These are phyloP conservation scores for Neocrepidodera transversa DNA, from an alignment of 2,888 invertebrate species.

Conservation along the genomic window DNA sequence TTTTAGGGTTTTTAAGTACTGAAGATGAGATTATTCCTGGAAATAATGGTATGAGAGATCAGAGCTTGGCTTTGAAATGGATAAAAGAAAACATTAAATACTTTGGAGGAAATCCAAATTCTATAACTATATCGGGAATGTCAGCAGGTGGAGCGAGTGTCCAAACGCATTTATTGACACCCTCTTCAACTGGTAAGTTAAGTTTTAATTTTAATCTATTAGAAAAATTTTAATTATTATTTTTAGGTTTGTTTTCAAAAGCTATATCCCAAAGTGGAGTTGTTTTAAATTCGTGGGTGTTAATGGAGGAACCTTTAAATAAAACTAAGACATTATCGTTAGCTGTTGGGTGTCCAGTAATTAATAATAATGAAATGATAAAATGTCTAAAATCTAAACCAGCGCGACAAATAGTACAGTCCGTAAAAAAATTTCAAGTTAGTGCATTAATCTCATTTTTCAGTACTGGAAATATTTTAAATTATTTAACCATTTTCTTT, in stretches of 20 bases:
- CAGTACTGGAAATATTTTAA: too few species aligned
- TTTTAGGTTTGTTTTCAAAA: slow-evolving; percentile 65
- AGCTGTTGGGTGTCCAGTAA: slow-evolving; percentile 69
- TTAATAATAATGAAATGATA: slow-evolving; percentile 59
- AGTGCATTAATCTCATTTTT: slow-evolving; percentile 10
- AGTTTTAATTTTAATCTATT: too few species aligned
- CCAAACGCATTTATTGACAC: slow-evolving; percentile 74
- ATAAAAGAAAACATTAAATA: slow-evolving; percentile 70
- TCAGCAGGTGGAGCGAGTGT: slow-evolving; percentile 80
- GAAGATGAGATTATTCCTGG: slow-evolving; percentile 73
- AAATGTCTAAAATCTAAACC: slow-evolving; percentile 71
- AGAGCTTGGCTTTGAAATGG: slow-evolving; percentile 74
- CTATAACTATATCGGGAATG: slow-evolving; percentile 72
- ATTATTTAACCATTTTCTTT: too few species aligned
- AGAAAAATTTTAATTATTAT: too few species aligned
- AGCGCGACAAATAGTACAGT: slow-evolving; percentile 67
- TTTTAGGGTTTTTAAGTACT: slow-evolving; percentile 75
- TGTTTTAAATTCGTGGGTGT: slow-evolving; percentile 67
- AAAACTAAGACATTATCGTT: slow-evolving; percentile 69
- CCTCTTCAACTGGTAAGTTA: slow-evolving; percentile 65
- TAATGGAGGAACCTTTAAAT: slow-evolving; percentile 65
- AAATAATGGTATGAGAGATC: slow-evolving; percentile 79
- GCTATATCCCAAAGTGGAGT: slow-evolving; percentile 77
- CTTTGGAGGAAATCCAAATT: slow-evolving; percentile 76
- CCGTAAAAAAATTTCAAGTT: slow-evolving; percentile 67